Conservation (phyloP, 1,140 invertebrate species). For the Dendroctonus ponderosae region DNA sequence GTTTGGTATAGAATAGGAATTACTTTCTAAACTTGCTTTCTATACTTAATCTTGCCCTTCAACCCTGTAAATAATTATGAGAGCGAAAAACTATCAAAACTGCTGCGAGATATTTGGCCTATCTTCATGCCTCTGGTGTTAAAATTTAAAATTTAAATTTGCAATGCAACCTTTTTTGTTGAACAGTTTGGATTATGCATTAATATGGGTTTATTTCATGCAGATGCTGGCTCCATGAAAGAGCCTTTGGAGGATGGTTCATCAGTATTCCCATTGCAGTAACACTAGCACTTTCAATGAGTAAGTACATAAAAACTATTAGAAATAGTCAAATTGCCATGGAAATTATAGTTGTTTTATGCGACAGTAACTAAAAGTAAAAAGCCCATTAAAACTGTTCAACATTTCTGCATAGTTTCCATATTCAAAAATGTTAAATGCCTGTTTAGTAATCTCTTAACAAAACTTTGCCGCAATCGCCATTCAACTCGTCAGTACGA, state of each 20-base stretch:
- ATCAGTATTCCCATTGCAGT: constrained; percentile 70
- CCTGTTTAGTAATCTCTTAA: neutral
- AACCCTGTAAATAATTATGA: too few species aligned
- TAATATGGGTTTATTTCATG: constrained; percentile 18
- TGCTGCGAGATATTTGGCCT: neutral
- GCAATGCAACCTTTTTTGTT: too few species aligned
- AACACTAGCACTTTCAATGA: constrained; percentile 26
- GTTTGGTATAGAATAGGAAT: neutral
- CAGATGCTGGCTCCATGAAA: constrained; percentile 81
- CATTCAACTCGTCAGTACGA: neutral
- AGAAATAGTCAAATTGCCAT: neutral
- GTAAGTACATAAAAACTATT: constrained; percentile 17
- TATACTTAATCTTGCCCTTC: too few species aligned
- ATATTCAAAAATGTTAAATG: neutral
- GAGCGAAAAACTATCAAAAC: too few species aligned
- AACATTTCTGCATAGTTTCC: neutral
- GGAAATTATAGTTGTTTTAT: neutral
- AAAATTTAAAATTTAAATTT: too few species aligned
- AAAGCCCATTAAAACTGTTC: neutral
- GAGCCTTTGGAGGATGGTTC: constrained; percentile 64
- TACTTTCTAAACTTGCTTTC: too few species aligned
- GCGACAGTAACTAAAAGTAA: neutral
- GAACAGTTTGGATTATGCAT: too few species aligned
- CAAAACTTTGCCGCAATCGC: neutral
- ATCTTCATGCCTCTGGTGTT: too few species aligned